Conservation (phyloP, 2,797 vertebrate species). For the Manis javanica region DNA sequence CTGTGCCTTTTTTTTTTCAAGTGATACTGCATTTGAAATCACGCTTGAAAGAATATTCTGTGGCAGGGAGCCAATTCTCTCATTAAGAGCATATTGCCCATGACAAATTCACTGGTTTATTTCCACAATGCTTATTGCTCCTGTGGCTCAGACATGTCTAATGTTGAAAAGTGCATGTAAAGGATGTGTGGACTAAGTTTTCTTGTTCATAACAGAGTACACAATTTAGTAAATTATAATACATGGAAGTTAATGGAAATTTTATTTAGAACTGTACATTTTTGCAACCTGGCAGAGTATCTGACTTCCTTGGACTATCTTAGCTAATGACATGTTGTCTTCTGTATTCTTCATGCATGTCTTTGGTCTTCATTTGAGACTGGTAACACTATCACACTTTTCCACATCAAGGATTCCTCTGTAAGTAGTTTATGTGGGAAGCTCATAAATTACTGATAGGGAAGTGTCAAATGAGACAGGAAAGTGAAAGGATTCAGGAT, state of each 20-base stretch:
- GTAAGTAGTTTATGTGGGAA: background rate
- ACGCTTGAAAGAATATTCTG: slow-evolving; percentile 50
- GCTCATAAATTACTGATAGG: background rate
- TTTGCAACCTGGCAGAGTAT: background rate
- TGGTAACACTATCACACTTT: background rate
- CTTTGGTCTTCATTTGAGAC: background rate
- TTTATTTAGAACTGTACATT: slow-evolving; percentile 16
- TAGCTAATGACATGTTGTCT: background rate
- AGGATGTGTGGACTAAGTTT: background rate
- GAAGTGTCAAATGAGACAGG: background rate
- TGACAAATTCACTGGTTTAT: background rate
- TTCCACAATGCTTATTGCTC: background rate
- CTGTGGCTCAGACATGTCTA: background rate
- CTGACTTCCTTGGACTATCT: background rate
- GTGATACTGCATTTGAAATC: slow-evolving; percentile 37
- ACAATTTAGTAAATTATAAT: slow-evolving; percentile 15
- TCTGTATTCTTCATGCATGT: background rate
- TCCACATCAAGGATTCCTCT: background rate
- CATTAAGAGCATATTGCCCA: slow-evolving; percentile 11
- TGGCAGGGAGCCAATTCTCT: slow-evolving; percentile 2
- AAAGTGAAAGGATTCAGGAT: background rate
- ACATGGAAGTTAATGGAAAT: background rate
- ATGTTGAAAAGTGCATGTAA: background rate
- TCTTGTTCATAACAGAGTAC: background rate
- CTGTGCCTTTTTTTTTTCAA: background rate